Evolutionary conservation across 2,797 vertebrate species (phyloP), one percentile per base, ranked within the genome.

Genomic region (Mus caroli): DNA sequence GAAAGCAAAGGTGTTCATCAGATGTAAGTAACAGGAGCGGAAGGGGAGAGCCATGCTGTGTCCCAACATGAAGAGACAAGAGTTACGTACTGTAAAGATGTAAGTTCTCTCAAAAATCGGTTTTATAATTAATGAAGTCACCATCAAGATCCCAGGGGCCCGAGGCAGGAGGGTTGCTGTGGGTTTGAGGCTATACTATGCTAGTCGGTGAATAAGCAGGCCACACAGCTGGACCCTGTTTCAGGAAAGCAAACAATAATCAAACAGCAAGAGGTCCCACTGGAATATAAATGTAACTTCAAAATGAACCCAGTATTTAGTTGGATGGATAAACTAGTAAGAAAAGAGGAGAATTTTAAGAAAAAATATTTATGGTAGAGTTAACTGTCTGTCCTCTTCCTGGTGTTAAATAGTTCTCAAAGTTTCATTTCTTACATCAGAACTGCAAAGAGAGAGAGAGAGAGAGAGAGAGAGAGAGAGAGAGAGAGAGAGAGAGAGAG

Each of bases 111-210:
- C 58, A 77, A 58, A 82, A 73, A 58, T 78, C 77, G 67, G 58
- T 92, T 93, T 40, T 80, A 89, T 52, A 19, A 83, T 83, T 79
- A 94, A 87, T 67, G 34, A 86, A 89, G 86, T 73, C 50, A 31
- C 54, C 92, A 88, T 56, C 46, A 67, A 92, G 26, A 15, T 46
- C 56, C 56, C 4, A 46, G 54, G 71, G 10, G 37, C 10, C 54
- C 17, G 73, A 50, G 87, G 26, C 26, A 76, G 71, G 86, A 89
- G 40, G 73, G n/a, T 28, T 50, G 56, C 54, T 77, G 12, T 34
- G 43, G 60, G 73, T 50, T 62, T 62, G 56, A n/a, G 56, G 56
- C 22, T 9, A 19, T 67, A 22, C 28, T 62, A 20, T 46, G 31
- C 28, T 62, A 37, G 40, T 40, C 7, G 9, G 37, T 60, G 24